Evolutionary conservation across 1,140 invertebrate genomes (phyloP).

Genomic region (Augochlora pura): DNA sequence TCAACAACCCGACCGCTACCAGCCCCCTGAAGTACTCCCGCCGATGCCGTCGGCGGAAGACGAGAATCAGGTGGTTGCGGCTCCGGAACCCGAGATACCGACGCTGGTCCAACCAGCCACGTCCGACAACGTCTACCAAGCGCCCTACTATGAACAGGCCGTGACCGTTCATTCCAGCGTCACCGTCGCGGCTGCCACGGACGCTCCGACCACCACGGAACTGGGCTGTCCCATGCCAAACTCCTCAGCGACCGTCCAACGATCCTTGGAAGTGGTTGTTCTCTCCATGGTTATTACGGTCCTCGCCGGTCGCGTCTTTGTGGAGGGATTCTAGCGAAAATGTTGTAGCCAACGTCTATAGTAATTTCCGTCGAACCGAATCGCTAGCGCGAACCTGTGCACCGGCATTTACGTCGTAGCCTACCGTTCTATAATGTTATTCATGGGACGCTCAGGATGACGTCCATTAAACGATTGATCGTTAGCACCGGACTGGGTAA

Average conservation of each 20-base stretch:
- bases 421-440: conserved; percentile 25
- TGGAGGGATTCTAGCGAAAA: conserved; percentile 41
- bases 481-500: not conserved
- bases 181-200: not conserved
- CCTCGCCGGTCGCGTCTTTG: not conserved
- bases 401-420: conserved; percentile 41
- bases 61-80: not conserved
- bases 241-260: not conserved
- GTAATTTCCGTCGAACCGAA: not conserved
- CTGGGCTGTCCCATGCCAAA: conserved; percentile 35
- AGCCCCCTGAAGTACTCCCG: too few relatives aligned
- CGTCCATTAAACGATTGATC: conserved; percentile 27
- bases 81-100: not conserved
- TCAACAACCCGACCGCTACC: not conserved
- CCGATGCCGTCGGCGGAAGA: not conserved
- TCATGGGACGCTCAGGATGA: conserved; percentile 19
- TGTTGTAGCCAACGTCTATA: not conserved
- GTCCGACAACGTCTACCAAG: conserved; percentile 52
- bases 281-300: not conserved
- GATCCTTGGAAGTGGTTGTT: not conserved
- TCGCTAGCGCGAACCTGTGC: conserved; percentile 17
- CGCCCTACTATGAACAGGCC: conserved; percentile 56
- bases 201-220: conserved; percentile 41
- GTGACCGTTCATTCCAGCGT: conserved; percentile 36
- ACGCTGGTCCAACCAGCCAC: conserved; percentile 49